Conservation (phyloP, 2,888 invertebrate species). For the Dolichomitus sp. region DNA sequence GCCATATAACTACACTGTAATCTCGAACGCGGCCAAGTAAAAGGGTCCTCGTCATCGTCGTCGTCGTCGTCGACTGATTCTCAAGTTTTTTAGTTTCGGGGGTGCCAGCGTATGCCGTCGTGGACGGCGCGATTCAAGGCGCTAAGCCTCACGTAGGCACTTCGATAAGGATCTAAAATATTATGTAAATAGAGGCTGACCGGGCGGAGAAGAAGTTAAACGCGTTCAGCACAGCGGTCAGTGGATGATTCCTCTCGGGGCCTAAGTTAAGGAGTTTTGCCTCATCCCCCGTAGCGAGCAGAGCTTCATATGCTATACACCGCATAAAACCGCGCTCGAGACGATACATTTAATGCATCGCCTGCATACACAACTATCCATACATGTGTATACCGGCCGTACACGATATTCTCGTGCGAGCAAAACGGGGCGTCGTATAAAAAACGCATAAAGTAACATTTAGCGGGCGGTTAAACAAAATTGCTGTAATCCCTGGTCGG, state of each 20-base stretch:
- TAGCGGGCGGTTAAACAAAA: conserved; percentile 83
- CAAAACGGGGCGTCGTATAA: conserved; percentile 74
- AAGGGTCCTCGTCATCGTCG: neutral
- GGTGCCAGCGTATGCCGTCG: neutral
- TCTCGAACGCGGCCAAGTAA: conserved; percentile 23
- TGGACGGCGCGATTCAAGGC: conserved; percentile 66
- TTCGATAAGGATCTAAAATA: conserved; percentile 78
- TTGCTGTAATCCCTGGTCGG: conserved; percentile 81
- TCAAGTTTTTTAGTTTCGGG: conserved; percentile 35
- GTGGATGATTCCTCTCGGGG: conserved; percentile 48
- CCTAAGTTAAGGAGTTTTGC: conserved; percentile 15
- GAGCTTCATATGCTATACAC: conserved; percentile 10
- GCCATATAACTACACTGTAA: conserved; percentile 61
- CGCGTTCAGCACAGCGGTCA: conserved; percentile 44
- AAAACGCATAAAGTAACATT: conserved; percentile 81
- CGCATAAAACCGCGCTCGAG: conserved; percentile 48
- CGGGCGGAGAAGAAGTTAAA: conserved; percentile 57
- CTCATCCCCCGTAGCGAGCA: neutral
- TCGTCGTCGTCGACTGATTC: conserved; percentile 33
- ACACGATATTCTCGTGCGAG: conserved; percentile 60
- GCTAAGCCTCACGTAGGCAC: conserved; percentile 70
- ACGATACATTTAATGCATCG: conserved; percentile 51
- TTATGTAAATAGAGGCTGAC: conserved; percentile 82
- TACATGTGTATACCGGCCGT: conserved; percentile 5
- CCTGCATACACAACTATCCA: conserved; percentile 32